These are phyloP conservation scores for Liparis tanakae DNA, from an alignment of 2,797 vertebrate genomes.

Conservation along the genomic window DNA sequence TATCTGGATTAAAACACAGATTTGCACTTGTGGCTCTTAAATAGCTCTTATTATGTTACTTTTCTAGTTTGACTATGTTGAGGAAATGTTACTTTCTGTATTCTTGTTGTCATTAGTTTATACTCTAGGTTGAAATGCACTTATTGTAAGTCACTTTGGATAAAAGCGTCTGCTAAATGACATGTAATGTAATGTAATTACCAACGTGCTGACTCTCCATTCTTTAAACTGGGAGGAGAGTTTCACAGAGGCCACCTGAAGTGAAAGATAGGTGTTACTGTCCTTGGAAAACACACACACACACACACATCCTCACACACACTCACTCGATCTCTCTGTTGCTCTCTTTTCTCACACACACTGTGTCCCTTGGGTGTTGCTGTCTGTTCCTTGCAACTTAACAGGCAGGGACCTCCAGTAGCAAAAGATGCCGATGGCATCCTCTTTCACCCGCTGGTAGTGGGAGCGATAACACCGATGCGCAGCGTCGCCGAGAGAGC, in stretches of 20 bases:
- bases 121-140: no score
- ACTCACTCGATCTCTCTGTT: conserved; percentile 36
- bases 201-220: conserved; percentile 28
- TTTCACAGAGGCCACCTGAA: conserved; percentile 48
- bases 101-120: no score
- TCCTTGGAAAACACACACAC: conserved; percentile 45
- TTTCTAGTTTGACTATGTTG: no score
- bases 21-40: no score
- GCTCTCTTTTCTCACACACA: conserved; percentile 58
- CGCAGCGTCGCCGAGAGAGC: conserved; percentile 72
- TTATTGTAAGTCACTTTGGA: no score
- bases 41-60: no score
- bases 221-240: conserved; percentile 42
- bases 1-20: no score
- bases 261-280: conserved; percentile 57
- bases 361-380: conserved; percentile 61
- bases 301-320: conserved; percentile 10
- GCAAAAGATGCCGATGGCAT: conserved; percentile 62
- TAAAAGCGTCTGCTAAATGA: no score
- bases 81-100: no score
- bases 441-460: conserved; percentile 68
- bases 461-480: conserved; percentile 65
- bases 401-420: conserved; percentile 60
- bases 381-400: conserved; percentile 65
- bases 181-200: no score